Evolutionary conservation across 2,113 vertebrate species (phyloP).

Genomic region (Tupaia chinensis): DNA sequence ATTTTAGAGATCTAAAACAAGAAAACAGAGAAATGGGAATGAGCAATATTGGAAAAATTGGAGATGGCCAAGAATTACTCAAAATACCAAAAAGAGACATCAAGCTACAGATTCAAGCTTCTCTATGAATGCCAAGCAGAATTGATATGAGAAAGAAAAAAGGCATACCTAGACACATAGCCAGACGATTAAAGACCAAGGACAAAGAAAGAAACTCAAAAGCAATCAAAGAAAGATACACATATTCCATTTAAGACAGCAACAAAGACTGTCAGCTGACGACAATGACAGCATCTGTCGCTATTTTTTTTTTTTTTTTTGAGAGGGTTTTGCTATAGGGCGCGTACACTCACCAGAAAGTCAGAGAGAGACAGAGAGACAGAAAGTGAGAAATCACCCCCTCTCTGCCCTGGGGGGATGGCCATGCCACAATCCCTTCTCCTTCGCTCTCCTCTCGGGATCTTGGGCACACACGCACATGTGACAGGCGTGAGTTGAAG

Average conservation of each 20-base stretch:
- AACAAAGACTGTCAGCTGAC: background rate
- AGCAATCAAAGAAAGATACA: background rate
- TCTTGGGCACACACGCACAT: too few species aligned
- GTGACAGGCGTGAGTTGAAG: too few species aligned
- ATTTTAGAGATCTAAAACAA: background rate
- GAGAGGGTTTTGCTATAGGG: too few species aligned
- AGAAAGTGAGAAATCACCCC: too few species aligned
- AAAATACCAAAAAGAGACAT: background rate
- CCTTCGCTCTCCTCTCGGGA: too few species aligned
- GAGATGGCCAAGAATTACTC: background rate
- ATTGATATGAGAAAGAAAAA: background rate
- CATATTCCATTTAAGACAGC: background rate
- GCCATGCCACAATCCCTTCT: too few species aligned
- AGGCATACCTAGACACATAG: background rate
- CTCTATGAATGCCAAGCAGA: background rate
- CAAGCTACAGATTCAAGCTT: background rate
- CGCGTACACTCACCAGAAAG: too few species aligned
- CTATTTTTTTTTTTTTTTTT: too few species aligned
- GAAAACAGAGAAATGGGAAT: background rate
- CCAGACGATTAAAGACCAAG: background rate
- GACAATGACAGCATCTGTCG: background rate
- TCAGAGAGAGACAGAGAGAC: too few species aligned
- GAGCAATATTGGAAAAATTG: background rate
- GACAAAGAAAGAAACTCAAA: background rate
- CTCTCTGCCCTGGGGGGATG: too few species aligned